These are phyloP conservation scores for Neoarius graeffei DNA, from an alignment of 2,113 vertebrate genomes.

Conservation along the genomic window DNA sequence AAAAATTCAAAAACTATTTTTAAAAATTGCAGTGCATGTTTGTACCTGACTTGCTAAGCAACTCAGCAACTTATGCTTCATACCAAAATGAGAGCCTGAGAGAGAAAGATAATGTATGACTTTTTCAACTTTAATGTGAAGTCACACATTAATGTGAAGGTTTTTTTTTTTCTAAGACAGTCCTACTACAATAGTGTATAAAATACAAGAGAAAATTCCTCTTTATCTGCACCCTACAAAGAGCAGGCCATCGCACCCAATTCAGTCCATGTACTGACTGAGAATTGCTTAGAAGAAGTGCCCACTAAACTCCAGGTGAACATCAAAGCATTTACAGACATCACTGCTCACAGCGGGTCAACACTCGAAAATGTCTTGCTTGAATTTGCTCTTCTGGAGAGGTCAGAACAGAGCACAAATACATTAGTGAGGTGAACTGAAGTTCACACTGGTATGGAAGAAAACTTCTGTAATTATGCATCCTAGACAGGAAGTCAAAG, in stretches of 20 bases:
- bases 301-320: neutral
- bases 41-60: neutral
- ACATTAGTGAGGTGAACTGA: neutral
- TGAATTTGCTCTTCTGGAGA: neutral
- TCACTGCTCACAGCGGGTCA: neutral
- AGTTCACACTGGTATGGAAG: neutral
- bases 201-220: neutral
- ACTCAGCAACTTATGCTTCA: neutral
- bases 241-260: neutral
- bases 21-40: neutral
- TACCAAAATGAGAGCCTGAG: neutral
- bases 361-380: neutral
- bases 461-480: neutral
- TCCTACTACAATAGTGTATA: neutral
- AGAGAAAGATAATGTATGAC: neutral
- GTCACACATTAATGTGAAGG: neutral
- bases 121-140: neutral
- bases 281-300: neutral
- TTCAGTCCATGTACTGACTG: neutral
- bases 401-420: neutral
- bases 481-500: neutral
- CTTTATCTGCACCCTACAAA: neutral
- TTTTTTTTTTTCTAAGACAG: neutral
- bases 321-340: constrained; percentile 8
- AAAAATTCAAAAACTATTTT: neutral